A percentile compares a stretch with the other conserved stretches of the same genome.
phyloP scores from a whole-genome alignment of 1,140 invertebrate genomes.

The Brachionus angularis region DNA sequence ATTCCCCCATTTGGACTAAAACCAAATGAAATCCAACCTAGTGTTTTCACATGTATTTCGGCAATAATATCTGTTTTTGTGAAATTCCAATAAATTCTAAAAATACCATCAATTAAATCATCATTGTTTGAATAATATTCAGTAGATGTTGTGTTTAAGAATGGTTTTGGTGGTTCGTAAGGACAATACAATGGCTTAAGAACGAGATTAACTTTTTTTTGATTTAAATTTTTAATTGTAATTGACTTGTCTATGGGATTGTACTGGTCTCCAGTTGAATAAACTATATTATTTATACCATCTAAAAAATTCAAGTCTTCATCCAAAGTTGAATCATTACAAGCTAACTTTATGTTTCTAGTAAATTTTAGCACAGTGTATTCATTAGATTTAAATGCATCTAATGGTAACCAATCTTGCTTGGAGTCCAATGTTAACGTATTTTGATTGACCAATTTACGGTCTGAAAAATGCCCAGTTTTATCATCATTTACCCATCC shows the following conservation, averaged over 20 bases:
- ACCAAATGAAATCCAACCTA: constrained; percentile 74
- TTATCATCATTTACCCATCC: neutral
- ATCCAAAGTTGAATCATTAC: neutral
- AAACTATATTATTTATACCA: neutral
- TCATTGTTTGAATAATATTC: neutral
- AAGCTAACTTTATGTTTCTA: neutral
- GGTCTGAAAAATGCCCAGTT: constrained; percentile 34
- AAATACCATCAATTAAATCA: neutral
- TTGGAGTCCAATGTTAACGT: neutral
- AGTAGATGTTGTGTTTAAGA: neutral
- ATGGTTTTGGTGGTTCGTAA: neutral
- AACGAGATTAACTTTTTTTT: neutral
- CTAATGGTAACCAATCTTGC: neutral
- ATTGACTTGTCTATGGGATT: neutral
- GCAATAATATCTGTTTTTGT: neutral
- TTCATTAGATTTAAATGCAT: neutral
- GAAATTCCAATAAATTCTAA: constrained; percentile 38
- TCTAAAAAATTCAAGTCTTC: constrained; percentile 2
- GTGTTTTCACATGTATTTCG: constrained; percentile 58
- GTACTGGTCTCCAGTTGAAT: neutral
- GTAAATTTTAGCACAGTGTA: constrained; percentile 32
- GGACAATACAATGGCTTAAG: constrained; percentile 4
- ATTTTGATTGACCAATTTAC: neutral
- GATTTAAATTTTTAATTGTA: neutral
- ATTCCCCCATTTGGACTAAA: constrained; percentile 73